phyloP scores from a whole-genome alignment of 2,113 vertebrate species.

The Forbesichthys agassizii region DNA sequence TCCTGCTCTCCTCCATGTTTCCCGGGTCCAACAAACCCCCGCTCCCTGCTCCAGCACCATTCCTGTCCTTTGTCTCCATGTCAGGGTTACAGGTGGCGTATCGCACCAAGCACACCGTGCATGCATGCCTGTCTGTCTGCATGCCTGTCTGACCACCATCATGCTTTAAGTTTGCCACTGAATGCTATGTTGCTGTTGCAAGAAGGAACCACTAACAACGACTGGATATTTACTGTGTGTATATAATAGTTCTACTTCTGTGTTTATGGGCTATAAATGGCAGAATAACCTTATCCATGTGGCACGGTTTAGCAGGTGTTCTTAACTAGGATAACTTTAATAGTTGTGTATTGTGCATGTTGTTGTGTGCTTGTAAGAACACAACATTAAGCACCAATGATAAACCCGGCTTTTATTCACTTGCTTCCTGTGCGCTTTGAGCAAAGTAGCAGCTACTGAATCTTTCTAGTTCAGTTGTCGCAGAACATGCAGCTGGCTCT shows the following conservation, averaged over 20 bases:
- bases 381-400: too few relatives aligned
- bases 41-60: conserved; percentile 14
- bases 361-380: too few relatives aligned
- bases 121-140: background rate
- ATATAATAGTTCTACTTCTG: too few relatives aligned
- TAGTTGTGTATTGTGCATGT: too few relatives aligned
- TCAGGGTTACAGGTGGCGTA: conserved; percentile 45
- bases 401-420: too few relatives aligned
- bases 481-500: background rate
- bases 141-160: background rate
- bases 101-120: background rate
- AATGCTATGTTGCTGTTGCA: background rate
- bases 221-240: too few relatives aligned
- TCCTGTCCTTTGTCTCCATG: background rate
- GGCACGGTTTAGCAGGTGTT: too few relatives aligned
- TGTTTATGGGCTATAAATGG: too few relatives aligned
- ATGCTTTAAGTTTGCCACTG: background rate
- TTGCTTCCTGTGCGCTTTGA: too few relatives aligned
- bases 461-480: background rate
- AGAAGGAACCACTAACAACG: too few relatives aligned
- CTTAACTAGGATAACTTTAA: too few relatives aligned
- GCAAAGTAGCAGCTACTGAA: background rate
- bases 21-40: conserved; percentile 66
- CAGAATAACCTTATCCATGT: too few relatives aligned
- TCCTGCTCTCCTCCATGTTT: conserved; percentile 88